Evolutionary conservation across 92 coral and sea anemone genomes (phyloP), one percentile per base, ranked within the genome.

Genomic region (Palythoa grandis): DNA sequence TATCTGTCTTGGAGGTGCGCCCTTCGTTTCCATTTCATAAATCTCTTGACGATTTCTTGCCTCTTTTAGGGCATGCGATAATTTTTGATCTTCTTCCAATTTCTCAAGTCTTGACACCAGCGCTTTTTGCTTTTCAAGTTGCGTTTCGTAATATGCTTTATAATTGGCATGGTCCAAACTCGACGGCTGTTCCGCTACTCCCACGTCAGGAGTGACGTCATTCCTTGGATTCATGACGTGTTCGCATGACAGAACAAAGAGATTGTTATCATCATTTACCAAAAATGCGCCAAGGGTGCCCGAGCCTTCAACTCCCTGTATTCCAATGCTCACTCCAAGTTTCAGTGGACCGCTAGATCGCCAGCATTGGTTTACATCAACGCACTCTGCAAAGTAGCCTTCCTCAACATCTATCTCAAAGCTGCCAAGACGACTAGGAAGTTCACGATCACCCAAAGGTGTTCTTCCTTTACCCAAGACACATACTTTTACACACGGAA

Each of bases 401-500:
- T 71, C 76, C 29, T 11, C 52, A 38, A 71, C 76, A 71, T 71
- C 53, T 35, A 39, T 9, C 3, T 29, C 50, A 37, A 37, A 71
- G n/a, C 8, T 37, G 19, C 52, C 76, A 12, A 71, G 50, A 7
- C 5, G 48, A 4, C 10, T 17, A 17, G 76, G 53, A 71, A 38
- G 76, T 11, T 25, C 48, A 11, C 11, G 8, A 23, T 71, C 76
- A 71, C 92, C 88, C 4, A 87, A 4, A 9, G 92, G 92, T 52
- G 87, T 83, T 78, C 60, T 60, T n/a, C 88, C 90, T 87, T 90
- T 90, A 9, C 88, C 92, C 54, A 90, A 37, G 65, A 90, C 90
- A 50, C 76, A 87, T 15, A 90, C 84, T 7, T 68, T 65, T 4
- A 90, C 78, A 68, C 90, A 90, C 12, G 84, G 82, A 58, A 58